These are phyloP conservation scores for Papilio protenor DNA, from an alignment of 2,888 invertebrate species.

Conservation along the genomic window DNA sequence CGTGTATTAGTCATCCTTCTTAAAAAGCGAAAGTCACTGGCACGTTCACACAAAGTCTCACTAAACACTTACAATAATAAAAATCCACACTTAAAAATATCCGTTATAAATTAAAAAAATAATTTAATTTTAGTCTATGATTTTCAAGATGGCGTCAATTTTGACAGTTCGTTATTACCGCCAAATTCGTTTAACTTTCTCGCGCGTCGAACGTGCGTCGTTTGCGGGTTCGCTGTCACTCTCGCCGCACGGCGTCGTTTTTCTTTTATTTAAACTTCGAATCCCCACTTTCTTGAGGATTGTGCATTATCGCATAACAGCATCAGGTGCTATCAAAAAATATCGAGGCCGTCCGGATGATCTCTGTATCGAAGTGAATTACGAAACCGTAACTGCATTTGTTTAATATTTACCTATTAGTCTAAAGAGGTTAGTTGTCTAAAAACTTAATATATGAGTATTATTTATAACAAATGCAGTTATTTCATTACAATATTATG, in stretches of 20 bases:
- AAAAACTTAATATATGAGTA: background rate
- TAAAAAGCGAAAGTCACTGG: constrained; percentile 73
- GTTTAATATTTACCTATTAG: background rate
- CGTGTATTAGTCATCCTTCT: constrained; percentile 72
- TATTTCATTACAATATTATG: background rate
- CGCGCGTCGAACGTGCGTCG: constrained; percentile 64
- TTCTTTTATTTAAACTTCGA: constrained; percentile 76
- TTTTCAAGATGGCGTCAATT: constrained; percentile 38
- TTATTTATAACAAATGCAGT: constrained; percentile 7
- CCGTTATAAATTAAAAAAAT: constrained; percentile 1
- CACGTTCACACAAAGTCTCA: constrained; percentile 60
- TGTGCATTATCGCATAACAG: constrained; percentile 72
- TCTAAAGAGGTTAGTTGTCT: constrained; percentile 2
- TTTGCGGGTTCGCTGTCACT: constrained; percentile 68
- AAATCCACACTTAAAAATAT: constrained; percentile 47
- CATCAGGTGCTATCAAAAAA: constrained; percentile 67
- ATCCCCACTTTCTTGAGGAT: constrained; percentile 70
- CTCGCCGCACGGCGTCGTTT: constrained; percentile 70
- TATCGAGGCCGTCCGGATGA: constrained; percentile 60
- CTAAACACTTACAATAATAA: constrained; percentile 58
- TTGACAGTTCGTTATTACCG: constrained; percentile 52
- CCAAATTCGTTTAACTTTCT: constrained; percentile 69
- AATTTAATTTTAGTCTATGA: background rate
- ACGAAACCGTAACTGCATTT: constrained; percentile 38
- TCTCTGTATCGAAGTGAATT: constrained; percentile 34